Conservation (phyloP, 2,797 vertebrate genomes). For the Amniataba percoides region DNA sequence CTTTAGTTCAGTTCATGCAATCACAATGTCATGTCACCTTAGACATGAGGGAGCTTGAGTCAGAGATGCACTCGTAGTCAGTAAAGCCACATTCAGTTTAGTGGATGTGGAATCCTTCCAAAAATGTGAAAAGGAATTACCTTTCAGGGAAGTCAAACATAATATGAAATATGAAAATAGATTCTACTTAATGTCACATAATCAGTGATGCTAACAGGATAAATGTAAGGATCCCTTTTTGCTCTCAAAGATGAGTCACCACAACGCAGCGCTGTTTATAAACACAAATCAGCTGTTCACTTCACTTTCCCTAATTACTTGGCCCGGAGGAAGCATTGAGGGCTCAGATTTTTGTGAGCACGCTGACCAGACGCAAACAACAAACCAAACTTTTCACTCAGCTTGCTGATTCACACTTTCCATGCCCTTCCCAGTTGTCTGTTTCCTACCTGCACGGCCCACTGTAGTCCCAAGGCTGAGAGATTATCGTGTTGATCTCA, state of each 20-base stretch:
- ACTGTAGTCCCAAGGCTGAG: constrained; percentile 72
- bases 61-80: background rate
- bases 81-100: background rate
- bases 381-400: constrained; percentile 49
- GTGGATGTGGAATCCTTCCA: background rate
- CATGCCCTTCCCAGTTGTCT: constrained; percentile 34
- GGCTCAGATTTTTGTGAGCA: constrained; percentile 11
- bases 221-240: background rate
- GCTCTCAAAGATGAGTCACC: too few relatives aligned
- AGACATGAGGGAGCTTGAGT: background rate
- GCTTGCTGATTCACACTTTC: constrained; percentile 20
- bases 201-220: background rate
- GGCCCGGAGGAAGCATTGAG: background rate
- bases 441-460: constrained; percentile 48
- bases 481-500: constrained; percentile 84
- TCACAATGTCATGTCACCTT: background rate
- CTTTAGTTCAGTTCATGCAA: background rate
- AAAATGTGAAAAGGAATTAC: background rate
- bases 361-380: constrained; percentile 11
- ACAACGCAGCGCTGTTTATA: background rate
- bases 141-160: constrained; percentile 5
- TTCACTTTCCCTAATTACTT: constrained; percentile 2
- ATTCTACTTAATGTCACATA: background rate
- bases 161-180: background rate
- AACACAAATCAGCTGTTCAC: constrained; percentile 6